These are phyloP conservation scores for Ophion ellenae DNA, from an alignment of 2,888 invertebrate genomes.

Conservation along the genomic window DNA sequence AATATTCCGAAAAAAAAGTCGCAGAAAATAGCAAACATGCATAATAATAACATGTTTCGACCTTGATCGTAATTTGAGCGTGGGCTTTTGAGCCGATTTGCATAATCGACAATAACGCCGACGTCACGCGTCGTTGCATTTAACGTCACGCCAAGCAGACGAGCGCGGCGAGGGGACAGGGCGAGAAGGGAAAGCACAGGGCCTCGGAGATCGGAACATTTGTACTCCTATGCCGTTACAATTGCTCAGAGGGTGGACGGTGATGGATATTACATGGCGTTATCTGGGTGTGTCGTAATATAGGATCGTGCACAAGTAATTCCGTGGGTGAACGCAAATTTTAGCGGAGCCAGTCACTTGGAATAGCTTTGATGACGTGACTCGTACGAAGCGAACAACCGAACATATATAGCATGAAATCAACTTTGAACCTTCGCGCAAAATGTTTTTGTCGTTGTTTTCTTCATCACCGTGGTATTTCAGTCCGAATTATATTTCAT, in stretches of 20 bases:
- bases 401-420: background rate
- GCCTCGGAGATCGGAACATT: conserved; percentile 37
- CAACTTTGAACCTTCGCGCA: background rate
- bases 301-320: background rate
- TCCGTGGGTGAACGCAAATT: conserved; percentile 21
- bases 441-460: background rate
- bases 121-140: conserved; percentile 59
- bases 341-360: conserved; percentile 3
- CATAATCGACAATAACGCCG: conserved; percentile 57
- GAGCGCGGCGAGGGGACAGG: background rate
- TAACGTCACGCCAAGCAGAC: conserved; percentile 49
- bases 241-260: conserved; percentile 22
- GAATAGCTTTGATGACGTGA: conserved; percentile 17
- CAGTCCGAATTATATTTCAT: background rate
- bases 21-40: background rate
- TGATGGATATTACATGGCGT: background rate
- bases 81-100: conserved; percentile 49
- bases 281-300: background rate
- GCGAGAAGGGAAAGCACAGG: background rate
- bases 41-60: conserved; percentile 23
- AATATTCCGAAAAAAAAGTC: background rate
- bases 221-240: conserved; percentile 6
- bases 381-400: background rate
- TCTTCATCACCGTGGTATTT: background rate
- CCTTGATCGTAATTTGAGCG: conserved; percentile 56